phyloP scores from a whole-genome alignment of 2,888 invertebrate species.

The Sarcophaga rosellei region DNA sequence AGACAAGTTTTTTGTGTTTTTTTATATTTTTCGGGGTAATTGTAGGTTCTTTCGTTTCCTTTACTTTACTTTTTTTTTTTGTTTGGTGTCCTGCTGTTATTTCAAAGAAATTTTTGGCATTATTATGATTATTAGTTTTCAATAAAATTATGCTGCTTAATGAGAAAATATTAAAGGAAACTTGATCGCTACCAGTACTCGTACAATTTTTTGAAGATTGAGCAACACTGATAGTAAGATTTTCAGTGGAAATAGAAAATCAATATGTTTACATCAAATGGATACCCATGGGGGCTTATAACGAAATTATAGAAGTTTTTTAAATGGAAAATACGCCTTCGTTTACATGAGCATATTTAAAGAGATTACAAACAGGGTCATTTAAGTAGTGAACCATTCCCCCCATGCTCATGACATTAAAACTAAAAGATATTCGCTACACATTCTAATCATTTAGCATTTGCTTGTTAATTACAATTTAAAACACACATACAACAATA shows the following conservation, averaged over 20 bases:
- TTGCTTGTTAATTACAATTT: constrained; percentile 57
- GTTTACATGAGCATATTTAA: background rate
- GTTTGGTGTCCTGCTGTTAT: constrained; percentile 25
- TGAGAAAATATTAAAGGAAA: constrained; percentile 22
- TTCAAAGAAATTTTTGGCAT: constrained; percentile 21
- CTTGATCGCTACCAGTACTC: background rate
- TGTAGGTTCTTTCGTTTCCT: constrained; percentile 9
- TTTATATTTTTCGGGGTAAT: constrained; percentile 17
- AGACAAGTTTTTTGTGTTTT: constrained; percentile 49
- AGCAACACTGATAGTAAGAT: background rate
- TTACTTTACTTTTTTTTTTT: background rate
- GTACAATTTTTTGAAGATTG: background rate
- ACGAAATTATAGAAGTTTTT: background rate
- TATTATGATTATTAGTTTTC: background rate
- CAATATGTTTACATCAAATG: background rate
- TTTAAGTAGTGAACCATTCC: constrained; percentile 23
- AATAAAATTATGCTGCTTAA: background rate
- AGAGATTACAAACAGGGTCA: constrained; percentile 23
- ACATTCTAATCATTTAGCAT: constrained; percentile 39
- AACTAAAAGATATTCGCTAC: background rate
- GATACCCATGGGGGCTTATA: background rate
- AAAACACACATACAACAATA: background rate
- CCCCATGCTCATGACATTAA: constrained; percentile 57
- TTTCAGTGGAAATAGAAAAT: background rate
- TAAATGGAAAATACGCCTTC: background rate